These are phyloP conservation scores for Oncorhynchus clarkii DNA, from an alignment of 2,113 vertebrate species.

Conservation along the genomic window DNA sequence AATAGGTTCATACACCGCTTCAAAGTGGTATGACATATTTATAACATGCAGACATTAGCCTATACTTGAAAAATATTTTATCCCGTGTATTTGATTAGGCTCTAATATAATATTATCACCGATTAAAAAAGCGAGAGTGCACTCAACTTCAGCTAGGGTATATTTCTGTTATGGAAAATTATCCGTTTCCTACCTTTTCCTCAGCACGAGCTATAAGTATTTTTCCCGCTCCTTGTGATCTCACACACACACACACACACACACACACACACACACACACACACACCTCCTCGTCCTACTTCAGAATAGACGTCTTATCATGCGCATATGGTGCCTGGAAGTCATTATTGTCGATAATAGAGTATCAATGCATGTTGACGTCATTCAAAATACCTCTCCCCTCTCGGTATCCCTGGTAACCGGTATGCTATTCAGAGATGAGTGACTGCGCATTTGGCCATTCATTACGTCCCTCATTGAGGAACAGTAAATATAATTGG, in stretches of 20 bases:
- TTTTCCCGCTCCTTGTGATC: conserved; percentile 26
- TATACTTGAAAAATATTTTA: not conserved
- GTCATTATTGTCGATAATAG: conserved; percentile 63
- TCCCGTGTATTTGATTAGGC: not conserved
- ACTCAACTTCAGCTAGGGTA: not conserved
- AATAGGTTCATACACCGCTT: not conserved
- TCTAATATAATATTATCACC: not conserved
- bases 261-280: no score
- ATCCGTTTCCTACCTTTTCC: conserved; percentile 39
- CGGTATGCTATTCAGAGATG: conserved; percentile 54
- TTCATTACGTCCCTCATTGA: conserved; percentile 25
- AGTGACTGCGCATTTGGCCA: conserved; percentile 32
- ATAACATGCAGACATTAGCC: not conserved
- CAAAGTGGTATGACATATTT: not conserved
- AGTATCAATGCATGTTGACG: conserved; percentile 57
- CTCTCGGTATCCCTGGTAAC: conserved; percentile 62
- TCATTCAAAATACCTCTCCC: conserved; percentile 38
- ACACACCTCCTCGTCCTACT: conserved; percentile 48
- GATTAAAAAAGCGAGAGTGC: not conserved
- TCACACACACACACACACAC: not conserved
- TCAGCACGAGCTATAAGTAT: conserved; percentile 4
- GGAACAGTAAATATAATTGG: conserved; percentile 24
- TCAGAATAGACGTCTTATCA: conserved; percentile 52
- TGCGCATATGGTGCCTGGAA: conserved; percentile 42
- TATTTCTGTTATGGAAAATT: conserved; percentile 4